A percentile compares a stretch with the other conserved stretches of the same genome.
Conservation (phyloP, 2,797 vertebrate species). For the Dicrostonyx torquatus region DNA sequence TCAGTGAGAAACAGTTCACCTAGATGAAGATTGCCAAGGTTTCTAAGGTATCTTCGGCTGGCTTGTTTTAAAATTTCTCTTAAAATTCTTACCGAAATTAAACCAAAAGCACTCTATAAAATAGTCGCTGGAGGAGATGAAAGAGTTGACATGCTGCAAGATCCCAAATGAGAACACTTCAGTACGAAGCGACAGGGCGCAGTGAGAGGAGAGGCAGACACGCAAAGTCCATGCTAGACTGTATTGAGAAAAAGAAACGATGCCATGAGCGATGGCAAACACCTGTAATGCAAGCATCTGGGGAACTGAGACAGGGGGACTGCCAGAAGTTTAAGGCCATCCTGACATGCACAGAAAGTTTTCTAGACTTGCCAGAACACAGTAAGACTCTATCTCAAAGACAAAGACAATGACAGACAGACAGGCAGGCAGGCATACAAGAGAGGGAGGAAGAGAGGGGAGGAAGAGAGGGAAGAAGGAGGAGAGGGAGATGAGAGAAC, state of each 20-base stretch:
- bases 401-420: not conserved
- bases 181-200: not conserved
- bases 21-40: not conserved
- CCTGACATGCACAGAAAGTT: not conserved
- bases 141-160: not conserved
- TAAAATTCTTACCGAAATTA: not conserved
- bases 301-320: not conserved
- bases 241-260: not conserved
- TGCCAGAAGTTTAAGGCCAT: not conserved
- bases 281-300: not conserved
- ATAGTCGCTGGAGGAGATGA: not conserved
- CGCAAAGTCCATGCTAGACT: not conserved
- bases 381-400: not conserved
- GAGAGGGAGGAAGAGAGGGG: too few relatives aligned
- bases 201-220: not conserved
- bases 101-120: not conserved
- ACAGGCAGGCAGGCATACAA: not conserved
- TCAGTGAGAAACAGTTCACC: not conserved
- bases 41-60: not conserved
- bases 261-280: not conserved
- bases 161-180: not conserved
- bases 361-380: not conserved
- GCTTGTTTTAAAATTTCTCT: slow-evolving; percentile 15
- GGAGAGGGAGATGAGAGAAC: not conserved
- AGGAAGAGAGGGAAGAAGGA: too few relatives aligned